Evolutionary conservation across 2,797 vertebrate species (phyloP).

Genomic region (Diglossa cyanea): DNA sequence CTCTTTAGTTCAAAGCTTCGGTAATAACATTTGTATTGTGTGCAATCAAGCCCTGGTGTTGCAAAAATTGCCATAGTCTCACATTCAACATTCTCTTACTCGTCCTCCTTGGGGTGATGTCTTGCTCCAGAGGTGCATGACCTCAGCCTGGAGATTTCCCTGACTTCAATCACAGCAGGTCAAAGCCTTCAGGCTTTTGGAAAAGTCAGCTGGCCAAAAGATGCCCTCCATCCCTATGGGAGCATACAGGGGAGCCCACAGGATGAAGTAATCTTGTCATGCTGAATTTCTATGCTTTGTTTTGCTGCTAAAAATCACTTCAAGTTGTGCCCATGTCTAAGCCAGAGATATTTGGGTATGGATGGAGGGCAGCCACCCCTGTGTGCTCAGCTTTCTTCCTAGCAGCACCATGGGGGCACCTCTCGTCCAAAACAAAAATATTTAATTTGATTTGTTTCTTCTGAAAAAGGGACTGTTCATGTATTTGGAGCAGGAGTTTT

Average conservation of each 20-base stretch:
- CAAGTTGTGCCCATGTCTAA: accelerated
- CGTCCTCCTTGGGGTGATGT: not conserved
- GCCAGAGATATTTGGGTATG: accelerated
- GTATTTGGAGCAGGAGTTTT: not conserved
- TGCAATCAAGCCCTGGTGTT: not conserved
- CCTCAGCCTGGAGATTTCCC: not conserved
- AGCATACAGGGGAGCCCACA: accelerated
- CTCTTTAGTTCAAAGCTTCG: not conserved
- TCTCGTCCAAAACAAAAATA: not conserved
- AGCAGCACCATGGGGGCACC: not conserved
- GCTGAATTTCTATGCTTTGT: not conserved
- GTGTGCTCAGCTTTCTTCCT: accelerated
- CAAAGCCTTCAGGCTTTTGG: not conserved
- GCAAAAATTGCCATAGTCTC: not conserved
- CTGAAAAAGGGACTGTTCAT: not conserved
- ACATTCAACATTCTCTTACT: not conserved
- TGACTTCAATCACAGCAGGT: accelerated
- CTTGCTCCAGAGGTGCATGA: not conserved
- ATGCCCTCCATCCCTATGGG: not conserved
- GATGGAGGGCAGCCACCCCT: not conserved
- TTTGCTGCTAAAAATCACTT: not conserved
- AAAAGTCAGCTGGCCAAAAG: not conserved
- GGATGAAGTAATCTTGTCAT: accelerated
- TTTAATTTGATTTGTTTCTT: not conserved
- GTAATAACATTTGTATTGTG: not conserved